These are phyloP conservation scores for Camelus dromedarius DNA, from an alignment of 2,113 vertebrate genomes.

Conservation along the genomic window DNA sequence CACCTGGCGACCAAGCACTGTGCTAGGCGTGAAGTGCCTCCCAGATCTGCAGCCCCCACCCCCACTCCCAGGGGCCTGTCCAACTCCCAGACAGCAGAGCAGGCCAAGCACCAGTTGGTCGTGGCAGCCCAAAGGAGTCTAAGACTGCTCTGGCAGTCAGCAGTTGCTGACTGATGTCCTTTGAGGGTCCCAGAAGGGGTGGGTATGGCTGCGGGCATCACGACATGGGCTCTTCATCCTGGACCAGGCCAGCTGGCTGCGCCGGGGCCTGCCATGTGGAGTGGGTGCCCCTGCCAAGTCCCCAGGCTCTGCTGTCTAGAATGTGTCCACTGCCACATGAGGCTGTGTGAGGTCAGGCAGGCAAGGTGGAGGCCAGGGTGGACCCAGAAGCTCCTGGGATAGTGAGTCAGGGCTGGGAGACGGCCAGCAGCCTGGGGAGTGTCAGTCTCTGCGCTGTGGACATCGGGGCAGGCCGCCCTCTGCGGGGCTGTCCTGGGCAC, in stretches of 20 bases:
- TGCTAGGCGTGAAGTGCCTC: neutral
- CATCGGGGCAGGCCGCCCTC: neutral
- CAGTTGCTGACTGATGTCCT: neutral
- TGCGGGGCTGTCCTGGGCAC: too few species aligned
- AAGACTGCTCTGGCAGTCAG: neutral
- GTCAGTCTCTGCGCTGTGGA: neutral
- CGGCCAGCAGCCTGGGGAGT: rapidly evolving
- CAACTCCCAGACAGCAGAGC: rapidly evolving
- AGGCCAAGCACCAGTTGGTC: rapidly evolving
- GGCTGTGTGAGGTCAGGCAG: rapidly evolving
- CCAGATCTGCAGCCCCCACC: rapidly evolving
- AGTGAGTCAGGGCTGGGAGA: neutral
- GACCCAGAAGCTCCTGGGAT: neutral
- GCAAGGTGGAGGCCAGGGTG: neutral
- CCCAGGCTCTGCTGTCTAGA: neutral
- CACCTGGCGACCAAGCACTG: too few species aligned
- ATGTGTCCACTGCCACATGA: neutral
- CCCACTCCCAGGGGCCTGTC: neutral
- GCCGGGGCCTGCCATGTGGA: neutral
- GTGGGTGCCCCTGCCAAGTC: rapidly evolving
- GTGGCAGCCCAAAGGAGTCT: neutral
- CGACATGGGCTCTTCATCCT: too few species aligned
- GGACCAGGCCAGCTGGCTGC: neutral
- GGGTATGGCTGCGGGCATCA: rapidly evolving
- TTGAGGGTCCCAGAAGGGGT: rapidly evolving